Base-by-base conservation (phyloP, 1,140 invertebrate species). In the Stegodyphus dumicola region DNA sequence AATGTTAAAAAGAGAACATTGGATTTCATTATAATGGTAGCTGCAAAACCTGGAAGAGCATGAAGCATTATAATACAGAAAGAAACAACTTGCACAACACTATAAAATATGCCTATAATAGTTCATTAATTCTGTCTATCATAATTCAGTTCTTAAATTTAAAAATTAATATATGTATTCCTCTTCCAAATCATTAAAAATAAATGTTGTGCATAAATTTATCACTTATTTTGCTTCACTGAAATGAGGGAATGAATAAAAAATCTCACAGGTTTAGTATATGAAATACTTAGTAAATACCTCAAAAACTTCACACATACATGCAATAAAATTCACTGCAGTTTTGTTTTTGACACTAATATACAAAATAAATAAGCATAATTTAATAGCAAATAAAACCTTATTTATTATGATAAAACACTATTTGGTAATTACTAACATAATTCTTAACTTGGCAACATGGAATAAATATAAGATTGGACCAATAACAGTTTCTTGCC, bases 11-110 rank as follows among this genome's bases (percentile, higher is more conserved):
- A 33, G 49, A 15, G 33, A 83, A 10, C 74, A 75, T 66, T 75
- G 71, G 80, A 83, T 83, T 65, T 74, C 80, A 83, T 75, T 80
- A 71, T 52, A 66, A 73, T 73, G 49, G 49, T 18, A 64, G 69
- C 49, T 13, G 64, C 67, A 81, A 52, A 71, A 81, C 17, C 48
- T 81, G 78, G 78, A 81, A 81, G 78, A 71, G 49, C 18, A 15
- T 60, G 9, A 60, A 60, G 56, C 56, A 15, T 15, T 73, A 53
- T 69, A 54, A 60, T 17, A 75, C 18, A 56, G 15, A 54, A 48
- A 60, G 56, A 53, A 75, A 33, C 9, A 15, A 71, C 33, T 33
- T 33, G 3, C 33, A 33, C 33, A 33, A 33, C 33, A 33, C 33
- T 33, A 33, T 33, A 33, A 33, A 33, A 33, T 33, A 33, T 33